These are phyloP conservation scores for Paracanthobrama guichenoti DNA, from an alignment of 2,113 vertebrate genomes.

Conservation along the genomic window DNA sequence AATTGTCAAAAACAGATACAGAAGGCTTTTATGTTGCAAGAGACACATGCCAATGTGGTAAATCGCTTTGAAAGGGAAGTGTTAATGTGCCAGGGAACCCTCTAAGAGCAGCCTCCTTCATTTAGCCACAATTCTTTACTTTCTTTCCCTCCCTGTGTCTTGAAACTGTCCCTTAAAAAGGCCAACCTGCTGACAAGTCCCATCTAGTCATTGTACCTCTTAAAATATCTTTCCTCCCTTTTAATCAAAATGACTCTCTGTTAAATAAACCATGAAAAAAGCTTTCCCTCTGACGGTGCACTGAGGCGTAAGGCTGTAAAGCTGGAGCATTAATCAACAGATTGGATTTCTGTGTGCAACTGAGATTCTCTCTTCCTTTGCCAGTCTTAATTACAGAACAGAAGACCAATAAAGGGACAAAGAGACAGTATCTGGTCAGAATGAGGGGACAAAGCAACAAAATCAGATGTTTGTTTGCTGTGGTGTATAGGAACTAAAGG, in stretches of 20 bases:
- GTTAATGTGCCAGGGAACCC: conserved; percentile 42
- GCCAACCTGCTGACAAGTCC: conserved; percentile 83
- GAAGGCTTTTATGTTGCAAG: conserved; percentile 10
- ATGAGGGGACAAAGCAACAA: conserved; percentile 1
- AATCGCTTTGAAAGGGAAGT: conserved; percentile 30
- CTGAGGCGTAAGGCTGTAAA: conserved; percentile 86
- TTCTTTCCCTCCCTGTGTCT: conserved; percentile 59
- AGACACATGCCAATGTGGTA: conserved; percentile 1
- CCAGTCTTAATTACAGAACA: conserved; percentile 67
- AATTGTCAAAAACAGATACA: neutral
- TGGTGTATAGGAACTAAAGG: conserved; percentile 23
- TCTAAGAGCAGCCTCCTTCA: neutral
- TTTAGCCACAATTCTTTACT: conserved; percentile 24
- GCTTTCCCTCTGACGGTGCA: conserved; percentile 87
- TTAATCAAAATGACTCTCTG: conserved; percentile 97
- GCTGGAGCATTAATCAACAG: conserved; percentile 87
- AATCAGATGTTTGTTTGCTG: neutral
- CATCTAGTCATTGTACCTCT: conserved; percentile 90
- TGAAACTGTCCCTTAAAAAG: conserved; percentile 76
- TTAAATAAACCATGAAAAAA: conserved; percentile 99
- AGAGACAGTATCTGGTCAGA: conserved; percentile 6
- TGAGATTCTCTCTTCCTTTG: conserved; percentile 68
- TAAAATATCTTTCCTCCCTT: conserved; percentile 88
- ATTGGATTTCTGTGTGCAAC: conserved; percentile 77
- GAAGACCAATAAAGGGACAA: conserved; percentile 25